Percentiles rank a stretch among this genome's conserved stretches.
Evolutionary conservation across 2,797 vertebrate species (phyloP).

Genomic region (Acropternis orthonyx): DNA sequence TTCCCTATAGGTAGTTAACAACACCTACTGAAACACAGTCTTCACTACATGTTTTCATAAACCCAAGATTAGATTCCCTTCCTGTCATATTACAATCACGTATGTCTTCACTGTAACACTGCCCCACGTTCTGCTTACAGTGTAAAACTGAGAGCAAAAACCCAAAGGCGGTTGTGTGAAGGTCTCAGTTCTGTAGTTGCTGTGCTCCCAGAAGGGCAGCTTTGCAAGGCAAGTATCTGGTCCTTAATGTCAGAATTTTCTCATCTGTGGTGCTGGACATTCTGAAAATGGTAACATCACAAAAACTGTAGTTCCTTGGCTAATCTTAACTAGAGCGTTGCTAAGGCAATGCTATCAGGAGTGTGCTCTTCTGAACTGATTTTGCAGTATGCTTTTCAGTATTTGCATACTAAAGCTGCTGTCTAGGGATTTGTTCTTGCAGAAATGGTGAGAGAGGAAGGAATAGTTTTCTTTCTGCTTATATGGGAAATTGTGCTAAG

Average conservation of each 20-base stretch:
- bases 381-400: background rate
- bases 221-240: background rate
- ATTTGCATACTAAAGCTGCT: constrained; percentile 50
- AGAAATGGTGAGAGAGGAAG: background rate
- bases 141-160: background rate
- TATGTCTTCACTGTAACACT: background rate
- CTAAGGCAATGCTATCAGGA: constrained; percentile 51
- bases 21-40: background rate
- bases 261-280: background rate
- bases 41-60: background rate
- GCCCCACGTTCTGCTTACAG: background rate
- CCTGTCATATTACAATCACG: background rate
- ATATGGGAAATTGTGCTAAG: background rate
- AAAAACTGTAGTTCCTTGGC: background rate
- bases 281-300: background rate
- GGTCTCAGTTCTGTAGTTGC: background rate
- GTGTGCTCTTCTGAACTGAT: constrained; percentile 48
- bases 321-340: constrained; percentile 49
- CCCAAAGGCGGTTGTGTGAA: background rate
- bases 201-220: background rate
- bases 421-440: constrained; percentile 2
- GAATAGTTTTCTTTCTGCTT: background rate
- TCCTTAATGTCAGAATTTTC: background rate
- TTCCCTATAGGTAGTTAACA: background rate
- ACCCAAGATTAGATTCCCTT: background rate